These are phyloP conservation scores for Scylla paramamosain DNA, from an alignment of 1,140 invertebrate species.

Conservation along the genomic window DNA sequence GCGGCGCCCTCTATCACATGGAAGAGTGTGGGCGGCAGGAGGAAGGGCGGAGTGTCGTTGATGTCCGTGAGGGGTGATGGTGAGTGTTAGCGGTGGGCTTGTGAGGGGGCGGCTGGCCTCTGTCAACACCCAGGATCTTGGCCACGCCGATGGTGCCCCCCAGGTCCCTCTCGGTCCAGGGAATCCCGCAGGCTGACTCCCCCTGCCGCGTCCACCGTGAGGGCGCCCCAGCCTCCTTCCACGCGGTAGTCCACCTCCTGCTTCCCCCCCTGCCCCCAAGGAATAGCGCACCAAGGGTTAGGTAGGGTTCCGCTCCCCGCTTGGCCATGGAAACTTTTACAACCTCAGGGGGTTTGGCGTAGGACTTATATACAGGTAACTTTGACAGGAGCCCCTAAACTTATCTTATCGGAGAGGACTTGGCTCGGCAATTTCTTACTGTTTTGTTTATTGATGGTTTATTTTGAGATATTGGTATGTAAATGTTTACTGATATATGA, in stretches of 20 bases:
- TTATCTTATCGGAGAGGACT: too few species aligned
- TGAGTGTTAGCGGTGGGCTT: constrained; percentile 37
- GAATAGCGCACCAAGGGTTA: background rate
- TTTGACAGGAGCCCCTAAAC: too few species aligned
- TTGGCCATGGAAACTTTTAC: background rate
- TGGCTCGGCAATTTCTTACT: too few species aligned
- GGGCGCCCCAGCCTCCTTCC: constrained; percentile 2
- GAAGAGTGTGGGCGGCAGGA: constrained; percentile 60
- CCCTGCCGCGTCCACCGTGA: constrained; percentile 58
- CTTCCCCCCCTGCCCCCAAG: background rate
- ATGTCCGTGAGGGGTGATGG: constrained; percentile 62
- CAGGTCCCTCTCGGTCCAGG: constrained; percentile 60
- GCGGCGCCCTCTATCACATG: constrained; percentile 58
- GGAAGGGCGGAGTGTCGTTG: constrained; percentile 74
- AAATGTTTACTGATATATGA: too few species aligned
- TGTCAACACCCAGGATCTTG: constrained; percentile 62
- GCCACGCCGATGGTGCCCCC: constrained; percentile 10
- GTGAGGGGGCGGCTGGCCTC: constrained; percentile 63
- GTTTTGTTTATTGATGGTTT: too few species aligned
- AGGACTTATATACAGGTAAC: too few species aligned
- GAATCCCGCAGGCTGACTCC: constrained; percentile 1
- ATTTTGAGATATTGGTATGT: too few species aligned
- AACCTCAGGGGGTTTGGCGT: too few species aligned
- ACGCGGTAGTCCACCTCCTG: background rate
- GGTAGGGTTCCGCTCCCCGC: background rate